Evolutionary conservation across 2,113 vertebrate genomes (phyloP).

Genomic region (Corythornis cristatus): DNA sequence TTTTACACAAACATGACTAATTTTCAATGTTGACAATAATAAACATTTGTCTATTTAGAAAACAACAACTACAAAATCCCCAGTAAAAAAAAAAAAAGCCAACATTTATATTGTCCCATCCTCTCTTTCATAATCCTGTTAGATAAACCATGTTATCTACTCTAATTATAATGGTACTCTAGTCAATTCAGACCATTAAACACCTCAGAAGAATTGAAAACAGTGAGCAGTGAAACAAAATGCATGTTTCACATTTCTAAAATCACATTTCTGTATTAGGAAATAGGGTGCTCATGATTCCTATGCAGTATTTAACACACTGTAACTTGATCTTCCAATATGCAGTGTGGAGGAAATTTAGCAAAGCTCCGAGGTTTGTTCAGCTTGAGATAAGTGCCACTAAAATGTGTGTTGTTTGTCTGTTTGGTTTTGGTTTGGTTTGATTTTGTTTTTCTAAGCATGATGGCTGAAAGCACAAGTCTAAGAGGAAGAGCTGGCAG

Average conservation of each 20-base stretch:
- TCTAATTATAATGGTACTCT: neutral
- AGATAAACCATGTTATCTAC: neutral
- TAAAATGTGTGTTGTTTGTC: neutral
- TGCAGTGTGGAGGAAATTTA: neutral
- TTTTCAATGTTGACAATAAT: neutral
- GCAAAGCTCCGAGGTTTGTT: neutral
- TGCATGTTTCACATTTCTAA: neutral
- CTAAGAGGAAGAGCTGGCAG: neutral
- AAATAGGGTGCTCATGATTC: neutral
- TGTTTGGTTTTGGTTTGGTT: rapidly evolving
- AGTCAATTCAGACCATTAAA: neutral
- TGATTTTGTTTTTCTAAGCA: neutral
- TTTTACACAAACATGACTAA: neutral
- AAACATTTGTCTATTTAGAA: neutral
- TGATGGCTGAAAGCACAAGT: neutral
- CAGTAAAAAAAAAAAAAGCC: neutral
- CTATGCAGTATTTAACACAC: neutral
- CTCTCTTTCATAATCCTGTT: neutral
- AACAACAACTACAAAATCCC: neutral
- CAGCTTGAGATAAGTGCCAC: neutral
- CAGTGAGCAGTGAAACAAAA: neutral
- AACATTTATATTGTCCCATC: neutral
- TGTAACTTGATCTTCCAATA: neutral
- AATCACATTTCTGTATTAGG: neutral
- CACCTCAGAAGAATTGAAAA: neutral